phyloP scores from a whole-genome alignment of 2,113 vertebrate genomes.

The Eonycteris spelaea region DNA sequence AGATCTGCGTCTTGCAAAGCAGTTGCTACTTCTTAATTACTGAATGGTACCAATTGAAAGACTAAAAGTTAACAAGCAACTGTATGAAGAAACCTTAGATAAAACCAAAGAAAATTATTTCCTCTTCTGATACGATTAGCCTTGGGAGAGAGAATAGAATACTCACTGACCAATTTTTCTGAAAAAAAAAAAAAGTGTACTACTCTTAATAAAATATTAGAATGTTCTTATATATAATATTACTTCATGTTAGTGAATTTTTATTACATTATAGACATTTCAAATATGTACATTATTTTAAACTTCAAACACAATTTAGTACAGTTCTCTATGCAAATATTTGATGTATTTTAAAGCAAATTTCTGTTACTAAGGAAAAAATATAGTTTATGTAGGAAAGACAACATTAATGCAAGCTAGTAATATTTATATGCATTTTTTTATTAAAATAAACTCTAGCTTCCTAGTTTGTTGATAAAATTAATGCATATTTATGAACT shows the following conservation, averaged over 20 bases:
- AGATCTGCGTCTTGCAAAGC: slow-evolving; percentile 80
- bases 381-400: not conserved
- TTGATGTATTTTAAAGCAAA: slow-evolving; percentile 27
- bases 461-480: slow-evolving; percentile 20
- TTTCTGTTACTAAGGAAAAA: not conserved
- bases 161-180: not conserved
- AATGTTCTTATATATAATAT: not conserved
- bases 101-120: not conserved
- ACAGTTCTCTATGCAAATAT: not conserved
- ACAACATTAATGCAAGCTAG: not conserved
- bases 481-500: slow-evolving; percentile 45
- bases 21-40: slow-evolving; percentile 88
- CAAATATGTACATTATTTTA: not conserved
- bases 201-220: not conserved
- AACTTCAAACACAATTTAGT: not conserved
- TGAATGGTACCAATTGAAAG: slow-evolving; percentile 87
- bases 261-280: not conserved
- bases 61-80: slow-evolving; percentile 86
- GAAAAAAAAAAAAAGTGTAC: not conserved
- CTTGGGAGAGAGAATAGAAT: not conserved
- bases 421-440: slow-evolving; percentile 20
- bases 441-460: not conserved
- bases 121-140: slow-evolving; percentile 55
- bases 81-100: slow-evolving; percentile 83
- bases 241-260: not conserved